Conservation (phyloP, 2,888 invertebrate species). For the Phlogophora meticulosa region DNA sequence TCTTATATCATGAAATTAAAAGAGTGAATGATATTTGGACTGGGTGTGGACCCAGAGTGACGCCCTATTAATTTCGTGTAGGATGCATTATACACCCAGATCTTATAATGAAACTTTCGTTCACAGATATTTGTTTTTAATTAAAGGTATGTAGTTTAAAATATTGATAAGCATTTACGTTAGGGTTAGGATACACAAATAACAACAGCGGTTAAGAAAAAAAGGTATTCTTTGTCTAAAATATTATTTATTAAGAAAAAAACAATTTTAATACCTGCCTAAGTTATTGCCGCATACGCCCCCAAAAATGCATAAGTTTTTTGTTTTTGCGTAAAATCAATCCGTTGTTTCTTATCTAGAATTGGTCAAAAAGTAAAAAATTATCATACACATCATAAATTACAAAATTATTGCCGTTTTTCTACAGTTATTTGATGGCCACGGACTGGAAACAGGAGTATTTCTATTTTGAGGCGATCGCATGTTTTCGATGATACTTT, state of each 20-base stretch:
- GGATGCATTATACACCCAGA: too few relatives aligned
- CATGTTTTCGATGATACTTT: conserved; percentile 73
- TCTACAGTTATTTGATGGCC: conserved; percentile 79
- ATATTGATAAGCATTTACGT: neutral
- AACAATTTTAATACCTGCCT: too few relatives aligned
- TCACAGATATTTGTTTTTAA: neutral
- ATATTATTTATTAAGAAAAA: too few relatives aligned
- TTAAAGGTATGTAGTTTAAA: neutral
- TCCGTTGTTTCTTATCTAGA: too few relatives aligned
- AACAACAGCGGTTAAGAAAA: too few relatives aligned
- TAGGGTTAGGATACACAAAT: too few relatives aligned
- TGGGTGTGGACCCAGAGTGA: too few relatives aligned
- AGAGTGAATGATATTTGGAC: neutral
- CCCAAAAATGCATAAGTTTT: too few relatives aligned
- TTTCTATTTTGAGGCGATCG: conserved; percentile 81
- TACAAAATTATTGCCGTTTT: conserved; percentile 64
- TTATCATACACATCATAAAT: neutral
- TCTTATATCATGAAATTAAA: neutral
- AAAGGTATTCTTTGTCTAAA: too few relatives aligned
- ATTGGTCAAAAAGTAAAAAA: neutral
- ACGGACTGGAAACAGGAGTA: conserved; percentile 80
- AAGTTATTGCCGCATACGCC: too few relatives aligned
- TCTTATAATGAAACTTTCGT: neutral
- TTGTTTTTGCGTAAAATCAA: too few relatives aligned
- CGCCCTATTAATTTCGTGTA: too few relatives aligned